Base-by-base conservation (phyloP, 2,888 invertebrate genomes). In the Eledone cirrhosa region DNA sequence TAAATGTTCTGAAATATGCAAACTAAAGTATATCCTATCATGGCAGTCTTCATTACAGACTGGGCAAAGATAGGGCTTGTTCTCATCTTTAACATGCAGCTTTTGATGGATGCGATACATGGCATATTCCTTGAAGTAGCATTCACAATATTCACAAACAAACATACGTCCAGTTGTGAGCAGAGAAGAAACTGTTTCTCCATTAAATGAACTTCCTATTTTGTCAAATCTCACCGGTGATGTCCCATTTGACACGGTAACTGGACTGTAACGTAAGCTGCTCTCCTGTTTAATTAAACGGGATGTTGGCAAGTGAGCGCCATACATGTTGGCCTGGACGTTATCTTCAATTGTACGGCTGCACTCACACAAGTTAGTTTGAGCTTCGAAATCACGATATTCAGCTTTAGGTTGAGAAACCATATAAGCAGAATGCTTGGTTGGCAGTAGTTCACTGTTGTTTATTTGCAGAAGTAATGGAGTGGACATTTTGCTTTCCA, bases 91-190 rank as follows among this genome's bases (percentile, higher is more conserved):
- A 69, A 82, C 81, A 79, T 87, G 87, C 69, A 87, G 81, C 81
- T 87, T 86, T 76, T 86, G 83, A 79, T 88, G 88, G 48, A 87
- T 85, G 33, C 86, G 81, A 77, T 86, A 87, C 88, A 88, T 87
- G 47, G 87, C 86, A 79, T 87, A 87, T 80, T 88, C 88, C 0
- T 86, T 84, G 82, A 87, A 88, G 80, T 86, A 88, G 78, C 87
- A 87, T 74, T 87, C 87, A 78, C 88, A 88, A 79, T 84, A 86
- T 31, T 84, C 84, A 80, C 88, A 88, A 48, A 85, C 86, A 81
- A 86, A 88, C 83, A 88, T 84, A 48, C 84, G 80, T 0, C 87
- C 87, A 0, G 86, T 81, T 27, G 84, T 81, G 75, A 88, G 81
- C 59, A 88, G 80, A 27, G 85, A 82, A 22, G 86, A 84, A 53